These are phyloP conservation scores for Myrmecobius fasciatus DNA, from an alignment of 2,113 vertebrate species.

Conservation along the genomic window DNA sequence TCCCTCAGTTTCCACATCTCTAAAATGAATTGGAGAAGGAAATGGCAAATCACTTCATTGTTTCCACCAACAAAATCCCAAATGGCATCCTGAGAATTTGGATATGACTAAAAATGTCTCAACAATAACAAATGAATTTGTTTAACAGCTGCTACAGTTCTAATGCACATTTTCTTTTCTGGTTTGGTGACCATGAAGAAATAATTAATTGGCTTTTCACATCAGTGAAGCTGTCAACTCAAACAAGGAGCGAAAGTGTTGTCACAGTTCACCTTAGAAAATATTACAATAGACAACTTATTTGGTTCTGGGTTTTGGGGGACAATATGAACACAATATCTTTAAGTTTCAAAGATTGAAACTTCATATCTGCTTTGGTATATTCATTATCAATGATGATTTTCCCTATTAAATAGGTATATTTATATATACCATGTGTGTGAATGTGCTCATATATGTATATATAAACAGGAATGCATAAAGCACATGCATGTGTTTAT, in stretches of 20 bases:
- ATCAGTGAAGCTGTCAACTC: not conserved
- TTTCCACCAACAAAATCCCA: too few relatives aligned
- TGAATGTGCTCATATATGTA: not conserved
- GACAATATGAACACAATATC: not conserved
- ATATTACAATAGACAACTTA: not conserved
- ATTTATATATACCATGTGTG: not conserved
- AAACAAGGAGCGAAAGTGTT: not conserved
- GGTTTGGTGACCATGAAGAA: not conserved
- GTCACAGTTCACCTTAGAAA: not conserved
- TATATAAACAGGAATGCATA: not conserved
- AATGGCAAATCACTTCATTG: not conserved
- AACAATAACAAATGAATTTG: not conserved
- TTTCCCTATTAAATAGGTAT: not conserved
- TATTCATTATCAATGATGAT: not conserved
- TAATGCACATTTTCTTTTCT: not conserved
- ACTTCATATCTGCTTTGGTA: not conserved
- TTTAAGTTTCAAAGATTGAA: not conserved
- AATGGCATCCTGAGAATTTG: not conserved
- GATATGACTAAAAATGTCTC: not conserved
- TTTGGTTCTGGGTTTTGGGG: not conserved
- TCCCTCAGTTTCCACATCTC: not conserved
- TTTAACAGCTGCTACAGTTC: not conserved
- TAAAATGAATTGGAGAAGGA: not conserved
- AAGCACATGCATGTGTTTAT: not conserved
- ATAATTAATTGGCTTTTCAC: not conserved